Base-by-base conservation (phyloP, 2,113 vertebrate species). In the Ophthalmolycus amberensis region DNA sequence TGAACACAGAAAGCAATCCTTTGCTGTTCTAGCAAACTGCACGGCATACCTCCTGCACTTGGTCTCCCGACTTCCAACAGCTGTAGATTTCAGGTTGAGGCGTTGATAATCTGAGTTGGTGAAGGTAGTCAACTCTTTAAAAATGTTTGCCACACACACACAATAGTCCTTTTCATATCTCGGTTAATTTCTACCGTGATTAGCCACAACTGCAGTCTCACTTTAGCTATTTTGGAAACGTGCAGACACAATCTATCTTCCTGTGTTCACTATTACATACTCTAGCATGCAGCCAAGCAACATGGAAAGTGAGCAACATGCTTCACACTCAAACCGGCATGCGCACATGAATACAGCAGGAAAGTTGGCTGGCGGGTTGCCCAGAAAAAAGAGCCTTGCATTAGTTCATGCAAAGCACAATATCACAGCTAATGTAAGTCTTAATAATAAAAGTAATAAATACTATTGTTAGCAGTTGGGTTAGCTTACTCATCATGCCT, bases 61-160 rank as follows among this genome's bases (percentile, higher is more conserved):
- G 11, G 27, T 62, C 15, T 71, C 25, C 65, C 3, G 20, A 50
- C 27, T 59, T 27, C 50, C 20, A 38, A 62, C 54, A 78, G 52
- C 52, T 69, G 52, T 27, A 78, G 22, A 50, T 70, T 38, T 78
- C 34, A 38, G 22, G 42, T 34, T 69, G 18, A 48, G 22, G 66
- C 38, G 18, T 46, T 68, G 46, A 38, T 29, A 14, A 32, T 58
- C 10, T 73, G 37, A 71, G 18, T 32, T 73, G 12, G 27, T 60
- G 18, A n/a, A 5, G 27, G 27, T n/a, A 15, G 40, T 58, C 8
- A 71, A 40, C 5, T 9, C n/a, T 58, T 42, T 42, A 5, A 27
- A 40, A 27, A 29, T 32, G 18, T 48, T 62, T 46, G 3, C 27
- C 9, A 32, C 6, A 9, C 6, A 9, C 6, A n/a, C 15, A 71